These are phyloP conservation scores for Digitonthophagus gazella DNA, from an alignment of 2,888 invertebrate genomes.

Conservation along the genomic window DNA sequence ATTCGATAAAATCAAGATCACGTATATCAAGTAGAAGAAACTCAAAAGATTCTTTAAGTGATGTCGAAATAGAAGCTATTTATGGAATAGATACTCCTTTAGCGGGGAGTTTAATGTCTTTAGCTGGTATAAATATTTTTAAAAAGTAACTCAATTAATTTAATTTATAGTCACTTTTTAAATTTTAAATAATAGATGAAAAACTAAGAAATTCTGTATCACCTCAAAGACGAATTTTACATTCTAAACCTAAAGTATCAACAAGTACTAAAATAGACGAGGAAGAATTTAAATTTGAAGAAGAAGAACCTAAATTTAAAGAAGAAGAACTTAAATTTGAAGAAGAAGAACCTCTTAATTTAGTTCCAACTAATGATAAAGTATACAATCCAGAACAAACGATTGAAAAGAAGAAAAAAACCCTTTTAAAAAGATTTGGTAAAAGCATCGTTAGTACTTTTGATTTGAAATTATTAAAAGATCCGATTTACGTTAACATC, in stretches of 20 bases:
- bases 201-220: background rate
- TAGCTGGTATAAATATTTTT: constrained; percentile 29
- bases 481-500: constrained; percentile 67
- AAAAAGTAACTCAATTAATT: no score
- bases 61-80: constrained; percentile 49
- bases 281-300: no score
- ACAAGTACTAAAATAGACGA: constrained; percentile 2
- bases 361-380: constrained; percentile 9
- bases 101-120: constrained; percentile 42
- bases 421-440: constrained; percentile 40
- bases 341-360: constrained; percentile 13
- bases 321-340: no score
- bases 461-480: constrained; percentile 64
- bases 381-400: constrained; percentile 35
- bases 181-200: no score
- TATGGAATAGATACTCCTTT: constrained; percentile 51
- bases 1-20: no score
- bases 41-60: constrained; percentile 17
- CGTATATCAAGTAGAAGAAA: constrained; percentile 6
- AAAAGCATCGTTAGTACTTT: constrained; percentile 56
- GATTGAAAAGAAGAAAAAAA: constrained; percentile 37
- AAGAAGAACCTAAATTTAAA: constrained; percentile 16
- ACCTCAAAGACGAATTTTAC: constrained; percentile 16
- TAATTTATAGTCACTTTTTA: no score
- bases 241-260: constrained; percentile 6